Conservation (phyloP, 1,140 invertebrate species). For the Drosophila funebris region DNA sequence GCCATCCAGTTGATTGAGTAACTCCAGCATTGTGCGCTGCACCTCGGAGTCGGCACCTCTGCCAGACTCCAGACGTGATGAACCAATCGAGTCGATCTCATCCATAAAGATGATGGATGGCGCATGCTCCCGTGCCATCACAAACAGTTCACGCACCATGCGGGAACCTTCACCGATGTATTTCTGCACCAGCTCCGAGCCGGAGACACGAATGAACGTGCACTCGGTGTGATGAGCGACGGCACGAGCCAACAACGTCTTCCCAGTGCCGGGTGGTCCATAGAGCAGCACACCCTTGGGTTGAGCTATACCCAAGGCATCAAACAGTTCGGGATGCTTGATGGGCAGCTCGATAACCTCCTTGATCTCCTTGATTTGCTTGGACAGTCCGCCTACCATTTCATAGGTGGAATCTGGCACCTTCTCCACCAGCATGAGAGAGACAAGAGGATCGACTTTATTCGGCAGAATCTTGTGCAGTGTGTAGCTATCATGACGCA, state of each 20-base stretch:
- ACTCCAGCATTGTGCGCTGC: slow-evolving; percentile 90
- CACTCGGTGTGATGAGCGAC: slow-evolving; percentile 90
- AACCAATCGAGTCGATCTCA: slow-evolving; percentile 92
- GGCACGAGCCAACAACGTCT: slow-evolving; percentile 44
- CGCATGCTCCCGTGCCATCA: slow-evolving; percentile 85
- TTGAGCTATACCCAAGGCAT: slow-evolving; percentile 52
- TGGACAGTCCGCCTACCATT: slow-evolving; percentile 86
- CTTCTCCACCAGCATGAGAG: slow-evolving; percentile 55
- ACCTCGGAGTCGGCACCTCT: slow-evolving; percentile 87
- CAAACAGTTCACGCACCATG: slow-evolving; percentile 77
- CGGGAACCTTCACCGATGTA: slow-evolving; percentile 91
- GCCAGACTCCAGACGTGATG: slow-evolving; percentile 87
- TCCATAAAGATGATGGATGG: slow-evolving; percentile 92
- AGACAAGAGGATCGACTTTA: slow-evolving; percentile 51
- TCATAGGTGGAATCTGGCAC: slow-evolving; percentile 55
- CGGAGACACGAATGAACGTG: slow-evolving; percentile 87
- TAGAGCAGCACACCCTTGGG: slow-evolving; percentile 58
- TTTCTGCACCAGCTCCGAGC: slow-evolving; percentile 91
- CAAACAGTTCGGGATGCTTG: slow-evolving; percentile 53
- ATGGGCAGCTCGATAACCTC: slow-evolving; percentile 68
- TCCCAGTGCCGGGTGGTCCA: slow-evolving; percentile 48
- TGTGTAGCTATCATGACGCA: slow-evolving; percentile 40
- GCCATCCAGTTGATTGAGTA: slow-evolving; percentile 91
- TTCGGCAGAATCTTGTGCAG: slow-evolving; percentile 46
- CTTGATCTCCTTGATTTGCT: slow-evolving; percentile 53